Evolutionary conservation across 92 coral and sea anemone species (phyloP), one percentile per base, ranked within the genome.

Genomic region (Isaurus tuberculatus): DNA sequence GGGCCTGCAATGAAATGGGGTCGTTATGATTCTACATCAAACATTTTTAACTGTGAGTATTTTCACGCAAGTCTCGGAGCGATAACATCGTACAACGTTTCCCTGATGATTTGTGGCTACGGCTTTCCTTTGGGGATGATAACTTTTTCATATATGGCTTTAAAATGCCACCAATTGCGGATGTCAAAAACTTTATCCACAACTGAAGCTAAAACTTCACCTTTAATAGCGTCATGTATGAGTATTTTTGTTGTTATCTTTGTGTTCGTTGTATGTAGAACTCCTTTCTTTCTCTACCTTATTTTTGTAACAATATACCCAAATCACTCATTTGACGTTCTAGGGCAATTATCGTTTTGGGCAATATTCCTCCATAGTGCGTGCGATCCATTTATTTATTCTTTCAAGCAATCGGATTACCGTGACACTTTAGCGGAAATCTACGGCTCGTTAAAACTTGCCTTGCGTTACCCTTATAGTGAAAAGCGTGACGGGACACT

Each of bases 1-100:
- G 98, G 98, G 33, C 98, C 98, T 86, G 86, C 90, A 79, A 73
- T 92, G 81, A 92, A 84, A 69, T 95, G 98, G 98, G 98, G 98
- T 20, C 98, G 98, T 33, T 95, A 95, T 61, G 98, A 95, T 48
- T 94, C 94, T 72, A 91, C 98, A 0, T 94, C 97, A 19, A 90
- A 92, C 61, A 94, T 95, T 20, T 95, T 94, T 83, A 92, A 91
- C 91, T 95, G 98, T 88, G 95, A 94, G 29, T 92, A 80, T 26
- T 91, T 80, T 68, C 94, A 95, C 86, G 72, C 98, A 2, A 95
- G 84, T 65, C 81, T 84, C 48, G 79, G 71, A 8, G 91, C 95
- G 16, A 92, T 91, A 46, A 84, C 90, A 30, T 93, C 98, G 9
- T 95, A 95, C 85, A 91, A 92, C 67, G 82, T 92, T 9, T 87